These are phyloP conservation scores for Malurus leucopterus DNA, from an alignment of 2,797 vertebrate species.

Conservation along the genomic window DNA sequence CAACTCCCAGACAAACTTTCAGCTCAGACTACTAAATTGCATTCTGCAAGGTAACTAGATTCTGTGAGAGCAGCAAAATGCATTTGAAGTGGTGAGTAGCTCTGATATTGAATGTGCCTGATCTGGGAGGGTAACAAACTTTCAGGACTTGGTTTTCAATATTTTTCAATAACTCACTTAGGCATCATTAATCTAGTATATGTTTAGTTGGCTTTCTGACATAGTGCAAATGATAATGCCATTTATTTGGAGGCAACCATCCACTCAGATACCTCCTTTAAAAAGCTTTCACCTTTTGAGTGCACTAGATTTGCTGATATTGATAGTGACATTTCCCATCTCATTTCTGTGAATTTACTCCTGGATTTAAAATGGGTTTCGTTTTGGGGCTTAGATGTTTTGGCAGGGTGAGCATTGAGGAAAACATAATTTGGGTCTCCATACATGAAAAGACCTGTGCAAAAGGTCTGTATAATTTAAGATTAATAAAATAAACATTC, in stretches of 20 bases:
- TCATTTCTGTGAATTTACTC: background rate
- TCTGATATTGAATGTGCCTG: background rate
- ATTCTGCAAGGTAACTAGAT: background rate
- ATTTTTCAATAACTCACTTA: conserved; percentile 12
- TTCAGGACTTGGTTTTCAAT: background rate
- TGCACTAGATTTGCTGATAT: background rate
- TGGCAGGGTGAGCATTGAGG: background rate
- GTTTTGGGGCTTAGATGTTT: background rate
- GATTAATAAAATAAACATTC: background rate
- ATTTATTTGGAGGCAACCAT: background rate
- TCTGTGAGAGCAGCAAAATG: background rate
- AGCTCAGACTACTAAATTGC: background rate
- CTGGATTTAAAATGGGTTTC: background rate
- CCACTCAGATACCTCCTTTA: background rate
- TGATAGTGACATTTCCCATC: background rate
- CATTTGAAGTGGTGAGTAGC: background rate
- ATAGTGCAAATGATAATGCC: background rate
- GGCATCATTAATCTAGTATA: conserved; percentile 1
- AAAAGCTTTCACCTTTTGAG: background rate
- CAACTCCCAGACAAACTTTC: background rate
- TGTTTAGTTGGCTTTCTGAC: conserved; percentile 18
- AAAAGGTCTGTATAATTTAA: background rate
- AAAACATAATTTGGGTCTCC: background rate
- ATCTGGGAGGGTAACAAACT: background rate
- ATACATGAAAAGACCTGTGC: background rate